Evolutionary conservation across 2,113 vertebrate species (phyloP), one percentile per base, ranked within the genome.

Genomic region (Piprites chloris): DNA sequence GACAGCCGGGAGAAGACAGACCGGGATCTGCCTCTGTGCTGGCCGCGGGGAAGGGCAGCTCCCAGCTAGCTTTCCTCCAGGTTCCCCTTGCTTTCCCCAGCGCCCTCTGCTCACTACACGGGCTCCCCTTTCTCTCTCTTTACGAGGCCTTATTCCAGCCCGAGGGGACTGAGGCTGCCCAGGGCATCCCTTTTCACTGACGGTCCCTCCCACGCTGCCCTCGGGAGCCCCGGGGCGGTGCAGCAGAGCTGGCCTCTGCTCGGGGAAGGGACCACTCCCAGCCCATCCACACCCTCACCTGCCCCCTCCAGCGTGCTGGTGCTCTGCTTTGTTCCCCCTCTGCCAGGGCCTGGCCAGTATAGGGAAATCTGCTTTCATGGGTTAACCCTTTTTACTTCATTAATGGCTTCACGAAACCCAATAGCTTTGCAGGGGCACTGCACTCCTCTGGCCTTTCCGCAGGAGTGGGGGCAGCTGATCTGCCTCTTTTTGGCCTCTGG

Each of bases 201-300:
- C 5, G 9, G 0, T 44, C 85, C 87, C 37, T 82, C 78, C 61
- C 89, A 4, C 9, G 3, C 78, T 85, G 90, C 85, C 90, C 1
- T 0, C 3, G 81, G 87, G 69, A 62, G 59, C 61, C 67, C 76
- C 3, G 4, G 69, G 75, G 81, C 17, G 0, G 12, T 79, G 89
- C 42, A 2, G 93, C 96, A 96, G 96, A 97, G 96, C 96, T 89
- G 96, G 96, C 42, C 96, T 97, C 95, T 97, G 96, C 94, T 35
- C 5, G 0, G 80, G 87, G 56, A 49, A 44, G 53, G 78, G 74
- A 62, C 84, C 35, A 7, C 26, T 67, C 68, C 65, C 59, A 52
- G 56, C 81, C 39, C 85, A 44, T 24, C 92, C 65, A 6, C 5
- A 6, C 81, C 83, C 22, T n/a, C 58, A 2, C 61, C 68, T 55